Base-by-base conservation (phyloP, 2,797 vertebrate genomes). In the Oreochromis mossambicus region DNA sequence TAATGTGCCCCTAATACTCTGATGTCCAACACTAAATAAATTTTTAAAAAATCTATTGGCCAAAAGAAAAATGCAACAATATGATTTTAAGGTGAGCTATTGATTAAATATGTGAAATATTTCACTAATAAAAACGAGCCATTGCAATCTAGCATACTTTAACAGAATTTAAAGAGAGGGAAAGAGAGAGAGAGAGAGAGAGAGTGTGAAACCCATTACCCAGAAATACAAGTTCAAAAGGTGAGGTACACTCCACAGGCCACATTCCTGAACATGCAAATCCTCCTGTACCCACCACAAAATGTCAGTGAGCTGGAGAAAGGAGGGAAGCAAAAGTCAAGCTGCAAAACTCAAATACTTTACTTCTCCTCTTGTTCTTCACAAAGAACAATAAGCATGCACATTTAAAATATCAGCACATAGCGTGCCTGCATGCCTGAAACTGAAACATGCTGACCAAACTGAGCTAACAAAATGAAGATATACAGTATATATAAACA, bases 231-330 rank as follows among this genome's bases (percentile, higher is more conserved):
- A 79, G 88, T 87, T 92, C 82, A 79, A 41, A 76, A 89, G 94
- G 91, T 92, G 85, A 91, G 76, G 89, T 80, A 92, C 88, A 89
- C 85, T 15, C 92, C 83, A 77, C 91, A 92, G 92, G 93, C 51
- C 54, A 79, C 91, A 93, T 94, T 95, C 93, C 85, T 77, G 36
- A 15, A 79, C 77, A 7, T 12, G 80, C 58, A 75, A 88, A 90
- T 92, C 85, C 55, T 82, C 79, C 77, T 8, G 81, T 68, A 63
- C 81, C 83, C 34, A 21, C 79, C 3, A 52, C 79, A 6, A 94
- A 95, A 94, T 94, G 93, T 93, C 94, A 94, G 83, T 70, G 58
- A 24, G 78, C 76, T 76, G 36, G 32, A 50, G 52, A 81, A 48
- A 41, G 46, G 46, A 48, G 79, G 46, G 80, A 29, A 56, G n/a